Evolutionary conservation across 2,113 vertebrate species (phyloP).

Genomic region (Actenoides hombroni): DNA sequence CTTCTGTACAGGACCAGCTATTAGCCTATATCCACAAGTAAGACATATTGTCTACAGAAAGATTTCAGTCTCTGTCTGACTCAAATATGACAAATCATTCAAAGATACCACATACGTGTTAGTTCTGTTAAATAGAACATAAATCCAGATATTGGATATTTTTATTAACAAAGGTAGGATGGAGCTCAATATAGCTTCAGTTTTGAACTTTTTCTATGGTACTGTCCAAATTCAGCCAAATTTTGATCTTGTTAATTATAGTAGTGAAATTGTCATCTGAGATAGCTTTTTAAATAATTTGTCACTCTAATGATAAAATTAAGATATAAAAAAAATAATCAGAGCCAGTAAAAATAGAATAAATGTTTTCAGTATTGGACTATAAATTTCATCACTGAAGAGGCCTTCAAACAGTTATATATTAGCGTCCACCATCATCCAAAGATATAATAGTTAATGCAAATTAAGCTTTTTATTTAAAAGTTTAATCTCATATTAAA

Average conservation of each 20-base stretch:
- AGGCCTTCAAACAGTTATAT: not conserved
- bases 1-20: not conserved
- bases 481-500: not conserved
- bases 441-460: not conserved
- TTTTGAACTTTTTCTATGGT: not conserved
- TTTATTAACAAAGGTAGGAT: not conserved
- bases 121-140: not conserved
- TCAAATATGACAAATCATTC: not conserved
- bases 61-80: not conserved
- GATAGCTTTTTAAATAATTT: not conserved
- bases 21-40: not conserved
- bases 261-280: not conserved
- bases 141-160: not conserved
- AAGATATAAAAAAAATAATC: not conserved
- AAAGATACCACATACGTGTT: accelerated
- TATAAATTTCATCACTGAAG: not conserved
- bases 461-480: not conserved
- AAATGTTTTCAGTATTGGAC: not conserved
- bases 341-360: not conserved
- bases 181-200: not conserved
- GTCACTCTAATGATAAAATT: not conserved
- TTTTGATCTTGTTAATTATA: not conserved
- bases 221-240: not conserved
- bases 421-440: not conserved
- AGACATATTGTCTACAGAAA: not conserved